Base-by-base conservation (phyloP, 2,888 invertebrate genomes). In the Mythimna albipuncta region DNA sequence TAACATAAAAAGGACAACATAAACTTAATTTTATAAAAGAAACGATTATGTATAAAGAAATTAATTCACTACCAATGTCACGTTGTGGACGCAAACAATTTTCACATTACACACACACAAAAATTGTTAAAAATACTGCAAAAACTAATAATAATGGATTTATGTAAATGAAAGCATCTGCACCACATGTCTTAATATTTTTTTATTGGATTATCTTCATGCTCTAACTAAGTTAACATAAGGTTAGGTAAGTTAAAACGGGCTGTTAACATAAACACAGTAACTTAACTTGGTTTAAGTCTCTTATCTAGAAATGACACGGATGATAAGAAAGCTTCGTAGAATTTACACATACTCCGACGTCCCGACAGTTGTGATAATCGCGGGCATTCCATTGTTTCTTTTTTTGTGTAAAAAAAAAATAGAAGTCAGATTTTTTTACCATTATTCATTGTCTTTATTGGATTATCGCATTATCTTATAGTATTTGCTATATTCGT, bases 401-500 rank as follows among this genome's bases (percentile, higher is more conserved):
- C 58, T 35, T 47, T 47, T 16, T 47, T 47, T 47, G 47, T 16
- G 6, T 16, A 11, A 16, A 47, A 16, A 47, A 11, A 16, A 47
- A 47, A 47, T 16, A 4, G 32, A 13, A 32, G 32, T 32, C 32
- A 32, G 32, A 5, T 62, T 59, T 64, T 38, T 21, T 32, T 44
- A 35, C 35, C 65, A n/a, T 78, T 77, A 79, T 85, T 87, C 32
- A 82, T 72, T 84, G 41, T 69, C 81, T 47, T 47, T 69, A 76
- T 75, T 69, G 82, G 67, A 75, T 69, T 13, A 57, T 72, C 69
- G 41, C 70, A 71, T 77, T 64, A 75, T 76, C 38, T 66, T 66
- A 50, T 16, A 69, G n/a, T 32, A 44, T 54, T 68, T 44, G 85
- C 92, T 69, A 88, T 88, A 85, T 74, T 85, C 19, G 10, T 91